Base-by-base conservation (phyloP, 2,797 vertebrate genomes). In the Discoglossus pictus region DNA sequence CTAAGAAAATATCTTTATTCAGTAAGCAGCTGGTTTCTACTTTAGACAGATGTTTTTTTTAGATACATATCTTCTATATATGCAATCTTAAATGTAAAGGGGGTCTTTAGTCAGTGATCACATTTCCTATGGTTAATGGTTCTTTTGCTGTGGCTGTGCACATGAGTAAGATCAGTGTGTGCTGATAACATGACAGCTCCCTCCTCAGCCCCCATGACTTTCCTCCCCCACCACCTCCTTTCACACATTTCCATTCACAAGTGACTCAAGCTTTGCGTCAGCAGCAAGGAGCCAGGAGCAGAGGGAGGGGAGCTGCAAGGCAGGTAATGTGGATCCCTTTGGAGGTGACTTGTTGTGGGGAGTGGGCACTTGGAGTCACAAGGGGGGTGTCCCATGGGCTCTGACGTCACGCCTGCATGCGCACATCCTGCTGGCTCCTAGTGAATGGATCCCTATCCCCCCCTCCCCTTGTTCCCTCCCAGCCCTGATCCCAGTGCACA, bases 181-280 rank as follows among this genome's bases (percentile, higher is more conserved):
- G n/a, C n/a, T n/a, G n/a, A n/a, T n/a, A n/a, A n/a, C n/a, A n/a
- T n/a, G n/a, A n/a, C n/a, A n/a, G n/a, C n/a, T n/a, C n/a, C n/a
- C n/a, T n/a, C n/a, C n/a, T n/a, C n/a, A 13, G 7, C 16, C 12
- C 17, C 3, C 46, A 10, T 40, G 64, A 59, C 65, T 36, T 16
- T 13, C 47, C 48, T 64, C 50, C 61, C 61, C 46, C 54, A 21
- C 46, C 15, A 17, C 0, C 42, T 36, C 1, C n/a, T 24, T 27
- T 47, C 52, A 48, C 42, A 21, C 53, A 18, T 36, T 46, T 34
- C 56, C 65, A 68, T 53, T 68, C 56, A 53, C 48, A 44, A 46
- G n/a, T 88, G 89, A 91, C 83, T 89, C 89, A 90, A 80, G 69
- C 82, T 76, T 61, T 89, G 85, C 88, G 89, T 90, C 90, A 91